These are phyloP conservation scores for Pollenia amentaria DNA, from an alignment of 2,888 invertebrate species.

Conservation along the genomic window DNA sequence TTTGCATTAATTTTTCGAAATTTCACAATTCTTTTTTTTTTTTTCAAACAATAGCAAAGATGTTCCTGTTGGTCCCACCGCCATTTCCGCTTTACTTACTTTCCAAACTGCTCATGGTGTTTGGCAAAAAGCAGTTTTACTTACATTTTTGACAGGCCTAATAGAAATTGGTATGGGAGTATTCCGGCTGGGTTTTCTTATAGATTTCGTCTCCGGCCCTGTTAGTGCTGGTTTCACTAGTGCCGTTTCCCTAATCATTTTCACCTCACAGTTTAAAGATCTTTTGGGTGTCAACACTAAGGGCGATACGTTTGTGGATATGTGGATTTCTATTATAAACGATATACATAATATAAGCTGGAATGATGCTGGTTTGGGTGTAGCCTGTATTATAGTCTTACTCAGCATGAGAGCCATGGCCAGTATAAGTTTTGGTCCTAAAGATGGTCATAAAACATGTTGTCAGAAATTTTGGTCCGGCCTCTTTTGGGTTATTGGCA, in stretches of 20 bases:
- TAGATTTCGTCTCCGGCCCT: constrained; percentile 95
- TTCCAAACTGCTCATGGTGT: constrained; percentile 90
- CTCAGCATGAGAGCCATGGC: constrained; percentile 91
- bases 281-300: constrained; percentile 90
- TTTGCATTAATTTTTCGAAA: not conserved
- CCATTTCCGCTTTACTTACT: constrained; percentile 94
- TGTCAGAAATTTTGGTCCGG: constrained; percentile 88
- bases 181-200: constrained; percentile 93
- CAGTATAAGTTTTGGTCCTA: constrained; percentile 87
- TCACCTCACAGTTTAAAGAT: constrained; percentile 94
- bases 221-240: constrained; percentile 96
- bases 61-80: constrained; percentile 96
- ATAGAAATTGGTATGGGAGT: constrained; percentile 93
- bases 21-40: constrained; percentile 85
- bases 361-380: constrained; percentile 91
- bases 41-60: constrained; percentile 90
- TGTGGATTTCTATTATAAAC: constrained; percentile 90
- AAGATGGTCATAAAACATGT: constrained; percentile 85
- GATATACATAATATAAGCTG: constrained; percentile 88
- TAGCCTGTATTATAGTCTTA: constrained; percentile 90
- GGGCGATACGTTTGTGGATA: constrained; percentile 92
- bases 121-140: constrained; percentile 89
- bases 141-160: constrained; percentile 90
- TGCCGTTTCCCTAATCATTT: constrained; percentile 94
- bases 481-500: constrained; percentile 90